These are phyloP conservation scores for Struthidea cinerea DNA, from an alignment of 2,113 vertebrate species.

Conservation along the genomic window DNA sequence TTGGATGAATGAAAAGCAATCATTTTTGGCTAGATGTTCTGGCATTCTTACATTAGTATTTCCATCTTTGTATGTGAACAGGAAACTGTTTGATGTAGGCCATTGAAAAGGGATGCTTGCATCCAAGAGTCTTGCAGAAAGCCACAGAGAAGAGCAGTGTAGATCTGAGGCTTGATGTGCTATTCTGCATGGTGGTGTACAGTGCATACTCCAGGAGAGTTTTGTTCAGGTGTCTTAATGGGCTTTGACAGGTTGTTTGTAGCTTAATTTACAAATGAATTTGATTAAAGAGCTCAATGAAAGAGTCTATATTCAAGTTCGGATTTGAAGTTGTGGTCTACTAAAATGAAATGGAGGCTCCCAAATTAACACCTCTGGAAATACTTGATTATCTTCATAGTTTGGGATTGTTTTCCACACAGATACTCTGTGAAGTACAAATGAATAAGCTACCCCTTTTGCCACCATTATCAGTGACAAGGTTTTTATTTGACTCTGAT, in stretches of 20 bases:
- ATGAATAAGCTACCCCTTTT: not conserved
- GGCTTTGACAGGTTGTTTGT: constrained; percentile 6
- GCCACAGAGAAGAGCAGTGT: not conserved
- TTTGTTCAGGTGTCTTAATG: not conserved
- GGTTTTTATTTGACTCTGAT: not conserved
- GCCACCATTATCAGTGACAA: not conserved
- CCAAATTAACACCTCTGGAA: constrained; percentile 2
- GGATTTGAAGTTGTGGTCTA: not conserved
- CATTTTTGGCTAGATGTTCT: not conserved
- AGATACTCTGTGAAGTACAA: not conserved
- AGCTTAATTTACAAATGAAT: not conserved
- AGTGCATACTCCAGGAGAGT: not conserved
- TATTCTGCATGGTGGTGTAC: not conserved
- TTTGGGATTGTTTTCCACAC: not conserved
- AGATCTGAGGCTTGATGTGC: not conserved
- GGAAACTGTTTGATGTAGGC: not conserved
- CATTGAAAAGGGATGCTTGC: not conserved
- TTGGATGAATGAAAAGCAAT: not conserved
- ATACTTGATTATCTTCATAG: not conserved
- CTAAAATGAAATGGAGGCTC: not conserved
- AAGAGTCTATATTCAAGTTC: not conserved
- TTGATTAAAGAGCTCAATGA: constrained; percentile 5
- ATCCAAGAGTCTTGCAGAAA: not conserved
- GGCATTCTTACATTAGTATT: not conserved
- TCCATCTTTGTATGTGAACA: not conserved